Conservation (phyloP, 1,140 invertebrate genomes). For the Reticulitermes speratus region DNA sequence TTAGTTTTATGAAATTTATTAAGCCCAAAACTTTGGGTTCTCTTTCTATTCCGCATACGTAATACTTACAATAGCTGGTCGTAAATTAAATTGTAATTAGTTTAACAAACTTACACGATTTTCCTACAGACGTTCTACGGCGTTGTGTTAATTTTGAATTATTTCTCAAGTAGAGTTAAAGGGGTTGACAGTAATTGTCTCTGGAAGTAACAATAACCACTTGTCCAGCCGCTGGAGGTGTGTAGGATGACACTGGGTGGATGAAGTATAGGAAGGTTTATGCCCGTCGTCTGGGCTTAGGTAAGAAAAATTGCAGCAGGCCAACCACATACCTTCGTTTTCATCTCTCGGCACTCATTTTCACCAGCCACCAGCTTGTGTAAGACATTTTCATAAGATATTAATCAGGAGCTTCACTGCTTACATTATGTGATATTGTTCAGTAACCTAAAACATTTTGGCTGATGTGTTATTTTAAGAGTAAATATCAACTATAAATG, state of each 20-base stretch:
- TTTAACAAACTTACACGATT: background rate
- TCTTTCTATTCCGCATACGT: too few relatives aligned
- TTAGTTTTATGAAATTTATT: too few relatives aligned
- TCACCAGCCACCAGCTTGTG: background rate
- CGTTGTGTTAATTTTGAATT: background rate
- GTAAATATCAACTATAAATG: too few relatives aligned
- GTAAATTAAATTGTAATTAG: too few relatives aligned
- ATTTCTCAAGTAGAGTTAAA: background rate
- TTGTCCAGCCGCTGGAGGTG: background rate
- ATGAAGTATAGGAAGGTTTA: background rate
- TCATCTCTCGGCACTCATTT: background rate
- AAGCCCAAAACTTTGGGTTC: too few relatives aligned
- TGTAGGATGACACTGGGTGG: background rate
- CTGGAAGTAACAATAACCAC: background rate
- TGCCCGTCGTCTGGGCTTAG: background rate
- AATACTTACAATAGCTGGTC: too few relatives aligned
- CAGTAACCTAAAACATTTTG: too few relatives aligned
- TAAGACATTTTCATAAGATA: too few relatives aligned
- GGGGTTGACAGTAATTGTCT: background rate
- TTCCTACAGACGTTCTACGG: background rate
- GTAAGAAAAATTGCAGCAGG: background rate
- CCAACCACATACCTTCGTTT: too few relatives aligned
- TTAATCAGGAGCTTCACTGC: too few relatives aligned
- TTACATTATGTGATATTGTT: too few relatives aligned
- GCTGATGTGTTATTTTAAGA: too few relatives aligned